Percentiles rank a stretch among this genome's conserved stretches.
Conservation (phyloP, 2,113 vertebrate species). For the Oreocharis arfaki region DNA sequence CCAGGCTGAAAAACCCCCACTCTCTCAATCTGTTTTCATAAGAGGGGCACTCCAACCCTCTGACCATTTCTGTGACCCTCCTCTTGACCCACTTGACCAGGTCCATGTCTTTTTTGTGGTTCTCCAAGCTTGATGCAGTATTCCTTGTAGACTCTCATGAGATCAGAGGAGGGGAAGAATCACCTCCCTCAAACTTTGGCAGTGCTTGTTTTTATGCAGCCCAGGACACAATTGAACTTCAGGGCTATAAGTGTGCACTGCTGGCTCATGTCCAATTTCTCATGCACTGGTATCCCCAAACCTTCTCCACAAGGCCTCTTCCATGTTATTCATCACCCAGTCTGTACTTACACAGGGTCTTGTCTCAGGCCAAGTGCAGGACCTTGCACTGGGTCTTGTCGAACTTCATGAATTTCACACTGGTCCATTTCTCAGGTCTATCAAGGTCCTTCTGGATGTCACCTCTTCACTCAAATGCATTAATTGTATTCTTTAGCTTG, state of each 20-base stretch:
- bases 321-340: neutral
- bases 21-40: neutral
- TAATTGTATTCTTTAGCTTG: neutral
- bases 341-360: neutral
- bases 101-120: too few relatives aligned
- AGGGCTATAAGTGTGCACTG: neutral
- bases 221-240: neutral
- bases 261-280: neutral
- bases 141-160: neutral
- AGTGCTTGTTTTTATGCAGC: neutral
- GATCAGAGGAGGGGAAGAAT: neutral
- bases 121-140: neutral
- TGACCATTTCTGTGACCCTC: neutral
- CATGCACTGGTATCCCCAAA: neutral
- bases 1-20: neutral
- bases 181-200: neutral
- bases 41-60: neutral
- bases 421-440: neutral
- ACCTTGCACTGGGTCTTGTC: neutral
- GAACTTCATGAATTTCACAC: neutral
- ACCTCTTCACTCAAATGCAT: neutral
- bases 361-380: too few relatives aligned
- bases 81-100: neutral
- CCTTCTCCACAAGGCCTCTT: neutral
- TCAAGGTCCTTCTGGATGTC: neutral